These are phyloP conservation scores for Bursaphelenchus mucronatus DNA, from an alignment of 1,140 invertebrate genomes.

Conservation along the genomic window DNA sequence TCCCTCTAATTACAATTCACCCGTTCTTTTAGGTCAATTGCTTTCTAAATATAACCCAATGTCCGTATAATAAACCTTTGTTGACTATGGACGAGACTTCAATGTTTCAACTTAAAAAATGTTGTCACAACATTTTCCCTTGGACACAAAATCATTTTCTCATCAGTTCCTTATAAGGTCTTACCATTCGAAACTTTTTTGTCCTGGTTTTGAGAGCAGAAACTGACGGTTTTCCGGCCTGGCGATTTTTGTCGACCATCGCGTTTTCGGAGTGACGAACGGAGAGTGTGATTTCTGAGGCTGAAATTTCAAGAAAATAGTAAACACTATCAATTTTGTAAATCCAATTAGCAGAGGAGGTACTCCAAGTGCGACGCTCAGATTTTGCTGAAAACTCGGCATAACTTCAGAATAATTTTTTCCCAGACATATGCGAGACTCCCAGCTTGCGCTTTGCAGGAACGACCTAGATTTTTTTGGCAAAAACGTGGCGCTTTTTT, in stretches of 20 bases:
- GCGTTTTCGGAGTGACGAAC: slow-evolving; percentile 35
- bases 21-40: background rate
- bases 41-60: background rate
- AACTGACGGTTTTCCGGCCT: slow-evolving; percentile 58
- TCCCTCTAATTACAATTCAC: no score
- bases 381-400: no score
- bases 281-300: slow-evolving; percentile 11
- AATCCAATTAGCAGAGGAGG: no score
- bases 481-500: no score
- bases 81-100: background rate
- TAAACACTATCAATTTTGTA: background rate
- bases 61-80: background rate
- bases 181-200: slow-evolving; percentile 64
- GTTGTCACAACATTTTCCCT: background rate
- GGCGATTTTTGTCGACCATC: slow-evolving; percentile 46
- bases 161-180: slow-evolving; percentile 25
- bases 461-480: no score
- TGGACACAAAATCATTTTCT: background rate
- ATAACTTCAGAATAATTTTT: no score
- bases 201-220: slow-evolving; percentile 58
- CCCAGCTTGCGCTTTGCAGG: no score
- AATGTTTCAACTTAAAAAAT: background rate
- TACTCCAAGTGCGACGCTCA: no score
- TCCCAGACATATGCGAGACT: no score
- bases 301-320: background rate